A percentile compares a stretch with the other conserved stretches of the same genome.
phyloP scores from a whole-genome alignment of 2,888 invertebrate species.

The Metallyticus violacea region DNA sequence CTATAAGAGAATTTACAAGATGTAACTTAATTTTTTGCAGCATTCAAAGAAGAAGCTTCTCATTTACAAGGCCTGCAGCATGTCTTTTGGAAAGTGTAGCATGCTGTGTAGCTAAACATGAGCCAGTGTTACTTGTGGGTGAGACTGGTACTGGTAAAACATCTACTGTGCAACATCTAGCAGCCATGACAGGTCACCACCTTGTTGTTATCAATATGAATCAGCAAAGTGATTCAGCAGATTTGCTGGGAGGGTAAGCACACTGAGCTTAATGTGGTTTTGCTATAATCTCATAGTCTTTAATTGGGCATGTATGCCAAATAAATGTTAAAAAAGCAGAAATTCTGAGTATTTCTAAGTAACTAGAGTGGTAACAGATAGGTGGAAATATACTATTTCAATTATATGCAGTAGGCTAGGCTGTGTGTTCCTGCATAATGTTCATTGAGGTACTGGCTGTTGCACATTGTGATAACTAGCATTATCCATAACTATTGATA shows the following conservation, averaged over 20 bases:
- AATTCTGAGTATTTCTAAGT: too few species aligned
- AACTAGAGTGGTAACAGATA: too few species aligned
- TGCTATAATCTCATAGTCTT: background rate
- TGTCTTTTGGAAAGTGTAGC: conserved; percentile 85
- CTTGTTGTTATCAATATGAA: conserved; percentile 97
- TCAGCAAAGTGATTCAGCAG: conserved; percentile 96
- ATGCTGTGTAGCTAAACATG: conserved; percentile 75
- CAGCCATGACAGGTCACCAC: conserved; percentile 77
- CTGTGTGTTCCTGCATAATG: too few species aligned
- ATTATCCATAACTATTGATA: too few species aligned
- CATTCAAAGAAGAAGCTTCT: conserved; percentile 56
- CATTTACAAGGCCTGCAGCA: conserved; percentile 77
- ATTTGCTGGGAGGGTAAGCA: conserved; percentile 84
- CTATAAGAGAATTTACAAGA: background rate
- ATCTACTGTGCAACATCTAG: conserved; percentile 87
- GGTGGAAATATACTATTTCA: too few species aligned
- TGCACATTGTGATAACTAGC: too few species aligned
- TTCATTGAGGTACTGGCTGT: too few species aligned
- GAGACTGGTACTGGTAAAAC: conserved; percentile 99
- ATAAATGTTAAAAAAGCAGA: too few species aligned
- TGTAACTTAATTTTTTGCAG: background rate
- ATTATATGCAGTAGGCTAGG: too few species aligned
- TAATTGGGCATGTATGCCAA: background rate
- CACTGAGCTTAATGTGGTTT: background rate
- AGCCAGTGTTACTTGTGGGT: conserved; percentile 92